phyloP scores from a whole-genome alignment of 2,113 vertebrate species.

The Herpailurus yagouaroundi region DNA sequence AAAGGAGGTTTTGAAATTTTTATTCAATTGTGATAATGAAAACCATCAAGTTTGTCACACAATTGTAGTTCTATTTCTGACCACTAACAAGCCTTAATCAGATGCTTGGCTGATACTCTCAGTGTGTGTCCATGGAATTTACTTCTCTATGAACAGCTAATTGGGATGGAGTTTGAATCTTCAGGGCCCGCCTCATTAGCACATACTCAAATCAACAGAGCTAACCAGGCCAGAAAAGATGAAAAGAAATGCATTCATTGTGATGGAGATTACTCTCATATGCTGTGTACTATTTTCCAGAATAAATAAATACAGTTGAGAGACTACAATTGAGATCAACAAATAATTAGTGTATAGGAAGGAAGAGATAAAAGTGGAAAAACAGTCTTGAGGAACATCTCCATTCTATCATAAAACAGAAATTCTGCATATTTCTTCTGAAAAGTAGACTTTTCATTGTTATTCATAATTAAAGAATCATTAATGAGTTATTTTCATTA shows the following conservation, averaged over 20 bases:
- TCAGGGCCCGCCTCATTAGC: constrained; percentile 9
- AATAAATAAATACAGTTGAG: constrained; percentile 42
- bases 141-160: neutral
- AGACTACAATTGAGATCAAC: neutral
- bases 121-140: neutral
- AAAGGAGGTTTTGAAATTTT: neutral
- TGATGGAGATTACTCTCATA: neutral
- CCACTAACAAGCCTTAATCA: neutral
- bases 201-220: neutral
- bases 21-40: neutral
- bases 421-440: neutral
- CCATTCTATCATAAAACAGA: neutral
- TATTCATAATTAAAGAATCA: neutral
- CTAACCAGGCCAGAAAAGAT: constrained; percentile 16
- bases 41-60: neutral
- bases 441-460: neutral
- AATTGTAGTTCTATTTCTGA: neutral
- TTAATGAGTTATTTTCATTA: neutral
- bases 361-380: constrained; percentile 16
- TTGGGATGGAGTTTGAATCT: neutral
- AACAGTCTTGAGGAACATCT: neutral
- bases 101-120: neutral
- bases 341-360: constrained; percentile 35
- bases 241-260: neutral
- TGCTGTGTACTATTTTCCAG: constrained; percentile 17